These are phyloP conservation scores for Meloidogyne floridensis DNA, from an alignment of 1,140 invertebrate species.

Conservation along the genomic window DNA sequence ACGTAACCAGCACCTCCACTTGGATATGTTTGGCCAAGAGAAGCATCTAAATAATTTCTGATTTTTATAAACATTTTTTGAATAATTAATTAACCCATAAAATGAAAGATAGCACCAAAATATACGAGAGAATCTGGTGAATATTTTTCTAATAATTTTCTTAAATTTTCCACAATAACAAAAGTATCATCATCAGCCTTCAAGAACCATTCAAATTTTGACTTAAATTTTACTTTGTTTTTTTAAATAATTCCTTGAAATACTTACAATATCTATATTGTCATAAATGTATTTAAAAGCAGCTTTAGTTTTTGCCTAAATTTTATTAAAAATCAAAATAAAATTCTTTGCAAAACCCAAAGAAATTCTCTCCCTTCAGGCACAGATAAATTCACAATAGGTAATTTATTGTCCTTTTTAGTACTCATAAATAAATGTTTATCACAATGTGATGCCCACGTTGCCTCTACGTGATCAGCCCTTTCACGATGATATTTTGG, in stretches of 20 bases:
- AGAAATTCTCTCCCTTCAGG: slow-evolving; percentile 9
- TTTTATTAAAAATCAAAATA: background rate
- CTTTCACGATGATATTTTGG: slow-evolving; percentile 12
- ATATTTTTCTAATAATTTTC: slow-evolving; percentile 46
- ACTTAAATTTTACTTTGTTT: background rate
- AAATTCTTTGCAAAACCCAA: background rate
- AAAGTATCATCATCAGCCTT: slow-evolving; percentile 65
- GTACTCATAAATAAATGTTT: slow-evolving; percentile 13
- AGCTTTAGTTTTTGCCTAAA: slow-evolving; percentile 14
- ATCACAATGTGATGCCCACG: slow-evolving; percentile 7
- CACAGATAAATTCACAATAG: background rate
- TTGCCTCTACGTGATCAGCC: background rate
- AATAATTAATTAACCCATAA: slow-evolving; percentile 68
- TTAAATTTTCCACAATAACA: slow-evolving; percentile 54
- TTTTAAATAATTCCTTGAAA: background rate
- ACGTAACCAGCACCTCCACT: slow-evolving; percentile 31
- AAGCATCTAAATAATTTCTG: background rate
- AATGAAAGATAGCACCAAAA: slow-evolving; percentile 58
- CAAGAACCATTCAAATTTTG: slow-evolving; percentile 62
- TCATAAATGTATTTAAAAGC: slow-evolving; percentile 18
- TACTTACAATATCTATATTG: slow-evolving; percentile 1
- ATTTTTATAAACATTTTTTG: slow-evolving; percentile 76
- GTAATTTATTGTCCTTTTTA: background rate
- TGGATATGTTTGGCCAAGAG: slow-evolving; percentile 8
- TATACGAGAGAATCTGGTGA: slow-evolving; percentile 60